These are phyloP conservation scores for Neopelma chrysocephalum DNA, from an alignment of 2,797 vertebrate species.

Conservation along the genomic window DNA sequence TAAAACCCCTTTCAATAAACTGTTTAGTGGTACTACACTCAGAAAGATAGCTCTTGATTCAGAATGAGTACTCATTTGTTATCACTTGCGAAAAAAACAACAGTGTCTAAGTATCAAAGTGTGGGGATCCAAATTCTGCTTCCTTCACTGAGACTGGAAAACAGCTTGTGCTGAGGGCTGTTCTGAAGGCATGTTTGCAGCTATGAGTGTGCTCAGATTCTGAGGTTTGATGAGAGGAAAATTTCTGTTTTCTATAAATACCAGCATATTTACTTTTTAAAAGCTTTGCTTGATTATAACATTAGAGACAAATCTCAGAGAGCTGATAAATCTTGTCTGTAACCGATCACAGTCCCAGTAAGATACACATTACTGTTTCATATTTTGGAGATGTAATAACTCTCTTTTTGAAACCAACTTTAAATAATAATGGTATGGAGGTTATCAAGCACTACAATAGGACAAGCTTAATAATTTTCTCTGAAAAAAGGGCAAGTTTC, in stretches of 20 bases:
- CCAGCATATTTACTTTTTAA: not conserved
- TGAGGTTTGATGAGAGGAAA: not conserved
- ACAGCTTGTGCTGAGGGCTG: not conserved
- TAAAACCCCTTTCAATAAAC: fast-evolving
- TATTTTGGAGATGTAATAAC: not conserved
- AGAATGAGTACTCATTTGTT: not conserved
- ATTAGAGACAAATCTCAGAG: not conserved
- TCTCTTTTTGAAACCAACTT: not conserved
- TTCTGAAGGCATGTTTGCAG: not conserved
- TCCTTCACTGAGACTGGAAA: not conserved
- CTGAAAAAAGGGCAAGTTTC: not conserved
- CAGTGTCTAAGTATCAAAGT: not conserved
- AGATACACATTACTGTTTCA: not conserved
- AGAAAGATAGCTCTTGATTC: not conserved
- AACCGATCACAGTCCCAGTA: not conserved
- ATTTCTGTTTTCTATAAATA: not conserved
- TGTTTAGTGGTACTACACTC: not conserved
- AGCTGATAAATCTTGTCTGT: not conserved
- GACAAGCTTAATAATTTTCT: not conserved
- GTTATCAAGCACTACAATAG: not conserved
- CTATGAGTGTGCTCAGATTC: not conserved
- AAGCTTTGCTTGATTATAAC: not conserved
- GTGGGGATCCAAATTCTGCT: not conserved
- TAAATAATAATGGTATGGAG: not conserved
- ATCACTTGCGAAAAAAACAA: not conserved